A percentile compares a stretch with the other conserved stretches of the same genome.
These are phyloP conservation scores for Patiria miniata DNA, from an alignment of 35 echinoderm and acorn worm genomes.

Conservation along the genomic window DNA sequence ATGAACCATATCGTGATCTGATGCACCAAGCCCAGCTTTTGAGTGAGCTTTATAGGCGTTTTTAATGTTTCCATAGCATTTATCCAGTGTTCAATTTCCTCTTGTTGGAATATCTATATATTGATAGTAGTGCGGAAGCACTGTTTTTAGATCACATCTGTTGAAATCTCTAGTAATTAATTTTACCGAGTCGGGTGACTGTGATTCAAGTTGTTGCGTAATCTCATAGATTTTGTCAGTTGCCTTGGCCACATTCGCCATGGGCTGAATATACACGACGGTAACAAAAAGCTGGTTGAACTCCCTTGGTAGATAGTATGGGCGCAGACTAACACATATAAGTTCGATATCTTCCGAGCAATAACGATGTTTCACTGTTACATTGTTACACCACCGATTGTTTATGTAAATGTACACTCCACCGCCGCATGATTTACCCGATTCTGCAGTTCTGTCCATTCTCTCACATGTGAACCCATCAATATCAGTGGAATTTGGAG, in stretches of 20 bases:
- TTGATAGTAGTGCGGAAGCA: constrained; percentile 36
- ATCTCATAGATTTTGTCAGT: constrained; percentile 1
- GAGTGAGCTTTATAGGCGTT: constrained; percentile 36
- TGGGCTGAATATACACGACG: constrained; percentile 47
- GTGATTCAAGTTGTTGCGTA: constrained; percentile 7
- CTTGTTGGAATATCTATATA: constrained; percentile 24
- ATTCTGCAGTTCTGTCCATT: constrained; percentile 11
- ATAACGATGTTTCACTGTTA: not conserved
- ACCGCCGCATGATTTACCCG: constrained; percentile 35
- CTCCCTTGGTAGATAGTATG: constrained; percentile 44
- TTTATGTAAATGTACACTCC: constrained; percentile 47
- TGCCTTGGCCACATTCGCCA: constrained; percentile 10
- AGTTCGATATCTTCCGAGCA: not conserved
- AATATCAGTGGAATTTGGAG: not conserved
- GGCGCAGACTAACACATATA: not conserved
- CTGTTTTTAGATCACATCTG: constrained; percentile 10
- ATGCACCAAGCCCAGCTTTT: not conserved
- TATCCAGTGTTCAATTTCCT: constrained; percentile 1
- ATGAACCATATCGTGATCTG: too few relatives aligned
- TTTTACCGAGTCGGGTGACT: constrained; percentile 37
- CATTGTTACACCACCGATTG: constrained; percentile 33
- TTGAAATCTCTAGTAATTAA: constrained; percentile 53
- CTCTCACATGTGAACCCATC: constrained; percentile 9
- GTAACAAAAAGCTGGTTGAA: constrained; percentile 44
- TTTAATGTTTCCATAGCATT: constrained; percentile 39